Evolutionary conservation across 2,888 invertebrate species (phyloP), one percentile per base, ranked within the genome.

Genomic region (Diogma glabrata): DNA sequence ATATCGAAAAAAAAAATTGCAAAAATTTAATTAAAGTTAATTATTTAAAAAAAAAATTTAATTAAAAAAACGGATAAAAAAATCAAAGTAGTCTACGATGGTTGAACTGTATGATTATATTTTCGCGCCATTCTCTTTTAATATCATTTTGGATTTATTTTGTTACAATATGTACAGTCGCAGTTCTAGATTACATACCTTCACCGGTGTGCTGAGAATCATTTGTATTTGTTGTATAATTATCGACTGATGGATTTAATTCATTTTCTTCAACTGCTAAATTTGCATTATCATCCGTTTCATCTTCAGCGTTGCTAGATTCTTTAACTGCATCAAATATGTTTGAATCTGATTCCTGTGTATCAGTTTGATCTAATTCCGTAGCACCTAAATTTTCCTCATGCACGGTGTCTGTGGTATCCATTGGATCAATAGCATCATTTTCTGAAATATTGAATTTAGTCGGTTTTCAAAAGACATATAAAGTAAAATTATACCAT

Each of bases 201-300:
- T 55, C 56, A 14, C 43, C 55, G 12, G 53, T 53, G 30, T 58
- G 57, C 16, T 49, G 55, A 16, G n/a, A 22, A 36, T 24, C 30
- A 16, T 47, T 40, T 20, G 28, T 47, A 50, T 51, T 53, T 51
- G 55, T 57, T 45, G 53, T 47, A 40, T 53, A 53, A 17, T 47
- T 52, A 4, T 50, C 51, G 4, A 47, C 52, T 43, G 40, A 38
- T 26, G 54, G 36, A 20, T 40, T 51, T 10, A 30, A 53, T 7
- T 50, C 51, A 9, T 48, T 47, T 20, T 36, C 49, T 50, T 53
- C 52, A 12, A 53, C 53, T 14, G 57, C 58, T 3, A 51, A 49
- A 16, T 56, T 58, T 23, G 57, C 56, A 3, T 51, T 54, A 16
- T 57, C 53, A 49, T 53, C 55, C 7, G 51, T 49, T 20, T 60